Base-by-base conservation (phyloP, 1,140 invertebrate genomes). In the Cephus cinctus region DNA sequence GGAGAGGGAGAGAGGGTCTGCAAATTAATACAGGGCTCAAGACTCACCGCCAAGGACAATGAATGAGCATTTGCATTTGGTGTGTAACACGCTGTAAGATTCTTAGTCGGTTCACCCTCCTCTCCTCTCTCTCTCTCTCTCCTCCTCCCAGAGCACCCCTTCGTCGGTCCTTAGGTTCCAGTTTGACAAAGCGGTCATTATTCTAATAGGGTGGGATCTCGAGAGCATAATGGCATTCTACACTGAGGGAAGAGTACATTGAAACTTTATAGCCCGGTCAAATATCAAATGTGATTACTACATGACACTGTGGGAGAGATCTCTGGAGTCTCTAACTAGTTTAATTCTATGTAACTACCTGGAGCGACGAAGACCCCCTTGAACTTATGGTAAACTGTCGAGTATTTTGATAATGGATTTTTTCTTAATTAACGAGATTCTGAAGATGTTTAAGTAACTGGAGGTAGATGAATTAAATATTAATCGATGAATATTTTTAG, bases 241-340 rank as follows among this genome's bases (percentile, higher is more conserved):
- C 31, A 14, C 16, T n/a, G 38, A 56, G 25, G 34, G n/a, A 39
- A 60, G 35, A 18, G 38, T 41, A 21, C 23, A 38, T 38, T 30
- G 58, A 55, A 57, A 63, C 52, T 55, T 57, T 50, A 57, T 59
- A 61, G 39, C 43, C 25, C 25, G 38, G 45, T 59, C 53, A 52
- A 55, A 56, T 61, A 50, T 57, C 50, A 52, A 55, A 44, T 47
- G 56, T 54, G 45, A 59, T 58, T 59, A 54, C n/a, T n/a, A n/a
- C n/a, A n/a, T n/a, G n/a, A n/a, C n/a, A n/a, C n/a, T n/a, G n/a
- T n/a, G n/a, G n/a, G n/a, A n/a, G n/a, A n/a, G n/a, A n/a, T n/a
- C n/a, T n/a, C n/a, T n/a, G n/a, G n/a, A n/a, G n/a, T n/a, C n/a
- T n/a, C n/a, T n/a, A n/a, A n/a, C n/a, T n/a, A n/a, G n/a, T n/a